A percentile compares a stretch with the other conserved stretches of the same genome.
Evolutionary conservation across 2,113 vertebrate genomes (phyloP).

Genomic region (Platysteira castanea): DNA sequence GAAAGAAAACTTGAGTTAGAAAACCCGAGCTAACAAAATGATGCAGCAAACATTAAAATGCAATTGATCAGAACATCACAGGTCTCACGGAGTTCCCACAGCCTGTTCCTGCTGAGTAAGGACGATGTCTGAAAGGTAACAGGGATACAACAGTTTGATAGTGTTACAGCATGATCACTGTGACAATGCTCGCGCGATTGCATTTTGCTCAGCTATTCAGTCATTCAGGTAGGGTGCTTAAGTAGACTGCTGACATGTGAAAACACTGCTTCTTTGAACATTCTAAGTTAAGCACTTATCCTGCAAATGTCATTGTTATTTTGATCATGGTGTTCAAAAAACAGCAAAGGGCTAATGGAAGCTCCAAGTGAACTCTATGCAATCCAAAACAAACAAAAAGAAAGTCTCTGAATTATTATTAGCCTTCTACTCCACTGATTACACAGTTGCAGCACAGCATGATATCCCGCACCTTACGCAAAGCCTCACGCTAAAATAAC

Average conservation of each 20-base stretch:
- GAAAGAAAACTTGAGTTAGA: background rate
- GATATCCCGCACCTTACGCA: conserved; percentile 13
- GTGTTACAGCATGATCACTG: conserved; percentile 22
- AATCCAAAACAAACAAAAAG: conserved; percentile 36
- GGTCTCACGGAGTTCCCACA: background rate
- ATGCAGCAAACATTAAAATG: conserved; percentile 47
- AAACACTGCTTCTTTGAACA: conserved; percentile 37
- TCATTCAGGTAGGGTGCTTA: conserved; percentile 53
- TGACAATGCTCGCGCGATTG: conserved; percentile 29
- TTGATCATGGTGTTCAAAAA: conserved; percentile 30
- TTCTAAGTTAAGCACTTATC: conserved; percentile 40
- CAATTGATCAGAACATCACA: conserved; percentile 21
- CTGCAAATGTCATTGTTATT: conserved; percentile 42
- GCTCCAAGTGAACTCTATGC: conserved; percentile 20
- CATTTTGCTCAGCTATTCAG: conserved; percentile 65
- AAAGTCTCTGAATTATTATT: conserved; percentile 6
- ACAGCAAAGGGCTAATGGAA: conserved; percentile 16
- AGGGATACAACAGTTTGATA: conserved; percentile 39
- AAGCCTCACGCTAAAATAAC: conserved; percentile 25
- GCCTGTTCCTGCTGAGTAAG: conserved; percentile 52
- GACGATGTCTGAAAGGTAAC: conserved; percentile 43
- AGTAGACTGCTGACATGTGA: conserved; percentile 41
- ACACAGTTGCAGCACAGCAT: background rate
- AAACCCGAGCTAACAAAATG: conserved; percentile 43
- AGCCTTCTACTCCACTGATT: background rate